Evolutionary conservation across 1,140 invertebrate species (phyloP).

Genomic region (Pseudomyrmex sp.): DNA sequence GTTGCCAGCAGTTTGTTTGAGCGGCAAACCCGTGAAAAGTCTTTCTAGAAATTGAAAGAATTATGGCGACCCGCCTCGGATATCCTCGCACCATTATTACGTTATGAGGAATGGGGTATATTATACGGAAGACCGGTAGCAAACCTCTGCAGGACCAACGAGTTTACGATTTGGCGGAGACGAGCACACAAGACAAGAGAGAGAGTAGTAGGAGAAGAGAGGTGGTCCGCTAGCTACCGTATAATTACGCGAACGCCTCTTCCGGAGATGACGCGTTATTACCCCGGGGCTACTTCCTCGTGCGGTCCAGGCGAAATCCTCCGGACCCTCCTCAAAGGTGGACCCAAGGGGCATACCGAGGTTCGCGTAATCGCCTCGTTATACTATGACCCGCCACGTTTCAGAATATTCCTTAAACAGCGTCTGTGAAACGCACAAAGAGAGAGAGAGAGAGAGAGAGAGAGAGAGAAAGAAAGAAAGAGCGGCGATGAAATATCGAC

Average conservation of each 20-base stretch:
- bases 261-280: conserved; percentile 76
- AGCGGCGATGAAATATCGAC: not conserved
- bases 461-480: too few species aligned
- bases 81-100: conserved; percentile 80
- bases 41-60: conserved; percentile 60
- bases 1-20: not conserved
- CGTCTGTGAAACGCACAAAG: not conserved
- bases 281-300: conserved; percentile 75
- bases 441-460: not conserved
- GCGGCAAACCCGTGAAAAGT: conserved; percentile 23
- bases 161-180: conserved; percentile 82
- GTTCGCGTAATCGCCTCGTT: conserved; percentile 76
- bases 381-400: conserved; percentile 65
- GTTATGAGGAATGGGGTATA: conserved; percentile 80
- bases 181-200: conserved; percentile 67
- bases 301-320: conserved; percentile 75
- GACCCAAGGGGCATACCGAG: conserved; percentile 67
- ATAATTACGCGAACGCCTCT: conserved; percentile 82
- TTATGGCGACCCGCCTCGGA: conserved; percentile 79
- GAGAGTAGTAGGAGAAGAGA: conserved; percentile 43
- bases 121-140: conserved; percentile 85
- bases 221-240: conserved; percentile 81
- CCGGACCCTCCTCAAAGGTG: conserved; percentile 61
- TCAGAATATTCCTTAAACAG: conserved; percentile 61
- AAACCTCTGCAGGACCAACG: conserved; percentile 68